Percentiles rank a stretch among this genome's conserved stretches.
phyloP scores from a whole-genome alignment of 2,797 vertebrate species.

The Rallus crepitans region DNA sequence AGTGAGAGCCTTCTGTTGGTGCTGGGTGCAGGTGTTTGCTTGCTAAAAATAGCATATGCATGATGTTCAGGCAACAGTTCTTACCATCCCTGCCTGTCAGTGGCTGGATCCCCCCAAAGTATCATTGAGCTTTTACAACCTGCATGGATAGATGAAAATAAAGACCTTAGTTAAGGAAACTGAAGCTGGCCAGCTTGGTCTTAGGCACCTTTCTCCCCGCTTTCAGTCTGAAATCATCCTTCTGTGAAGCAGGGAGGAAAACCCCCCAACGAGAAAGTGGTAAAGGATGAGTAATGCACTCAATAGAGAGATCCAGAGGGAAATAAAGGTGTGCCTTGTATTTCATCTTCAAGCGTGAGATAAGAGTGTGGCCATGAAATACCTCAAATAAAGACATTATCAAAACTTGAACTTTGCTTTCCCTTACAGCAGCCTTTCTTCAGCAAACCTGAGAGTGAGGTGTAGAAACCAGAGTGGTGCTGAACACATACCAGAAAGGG shows the following conservation, averaged over 20 bases:
- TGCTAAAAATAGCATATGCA: neutral
- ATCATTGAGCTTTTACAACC: neutral
- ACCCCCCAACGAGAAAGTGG: neutral
- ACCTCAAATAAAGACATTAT: neutral
- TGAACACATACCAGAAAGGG: neutral
- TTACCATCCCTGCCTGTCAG: neutral
- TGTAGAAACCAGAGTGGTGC: neutral
- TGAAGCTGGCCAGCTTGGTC: neutral
- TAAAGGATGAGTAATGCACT: neutral
- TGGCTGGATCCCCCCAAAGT: neutral
- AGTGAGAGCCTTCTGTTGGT: neutral
- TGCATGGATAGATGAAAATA: neutral
- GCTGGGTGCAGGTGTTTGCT: neutral
- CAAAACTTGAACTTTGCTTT: neutral
- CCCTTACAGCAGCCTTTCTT: neutral
- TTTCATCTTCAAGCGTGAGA: neutral
- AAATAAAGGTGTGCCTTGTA: neutral
- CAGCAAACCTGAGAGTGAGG: neutral
- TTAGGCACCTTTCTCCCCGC: neutral
- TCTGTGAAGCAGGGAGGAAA: neutral
- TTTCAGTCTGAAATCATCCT: neutral
- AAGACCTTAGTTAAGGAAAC: neutral
- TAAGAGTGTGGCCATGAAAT: neutral
- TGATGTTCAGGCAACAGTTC: neutral
- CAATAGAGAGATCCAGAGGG: neutral